A percentile compares a stretch with the other conserved stretches of the same genome.
Evolutionary conservation across 2,797 vertebrate genomes (phyloP).

Genomic region (Rallus crepitans): DNA sequence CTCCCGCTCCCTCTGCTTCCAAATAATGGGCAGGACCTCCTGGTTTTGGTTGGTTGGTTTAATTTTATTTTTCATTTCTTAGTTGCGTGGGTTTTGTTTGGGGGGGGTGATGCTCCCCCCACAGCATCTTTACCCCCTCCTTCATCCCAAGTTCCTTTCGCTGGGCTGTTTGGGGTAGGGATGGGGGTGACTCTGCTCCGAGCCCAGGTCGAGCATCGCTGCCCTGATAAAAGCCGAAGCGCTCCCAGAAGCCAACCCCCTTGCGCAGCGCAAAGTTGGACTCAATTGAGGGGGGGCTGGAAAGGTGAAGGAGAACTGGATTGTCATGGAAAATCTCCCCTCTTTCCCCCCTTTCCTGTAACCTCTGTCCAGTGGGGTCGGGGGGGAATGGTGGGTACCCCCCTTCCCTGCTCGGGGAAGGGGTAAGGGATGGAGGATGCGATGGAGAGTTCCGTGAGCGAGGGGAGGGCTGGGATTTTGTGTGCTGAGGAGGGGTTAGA

Average conservation of each 20-base stretch:
- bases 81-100: accelerated
- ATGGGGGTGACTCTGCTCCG: accelerated
- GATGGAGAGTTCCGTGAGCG: accelerated
- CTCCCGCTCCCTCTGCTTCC: neutral
- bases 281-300: neutral
- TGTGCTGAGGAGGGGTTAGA: neutral
- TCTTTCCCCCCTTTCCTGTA: too few species aligned
- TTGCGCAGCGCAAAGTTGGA: neutral
- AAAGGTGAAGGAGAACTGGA: neutral
- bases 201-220: neutral
- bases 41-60: neutral
- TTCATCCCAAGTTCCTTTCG: neutral
- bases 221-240: neutral
- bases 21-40: neutral
- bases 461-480: neutral
- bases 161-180: neutral
- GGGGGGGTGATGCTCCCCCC: neutral
- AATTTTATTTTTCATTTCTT: neutral
- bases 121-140: too few species aligned
- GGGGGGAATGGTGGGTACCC: too few species aligned
- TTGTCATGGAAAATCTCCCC: neutral
- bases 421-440: neutral
- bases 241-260: neutral
- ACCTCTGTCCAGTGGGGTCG: neutral
- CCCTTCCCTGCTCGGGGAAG: neutral